These are phyloP conservation scores for Lumbricus terrestris DNA, from an alignment of 2,888 invertebrate genomes.

Conservation along the genomic window DNA sequence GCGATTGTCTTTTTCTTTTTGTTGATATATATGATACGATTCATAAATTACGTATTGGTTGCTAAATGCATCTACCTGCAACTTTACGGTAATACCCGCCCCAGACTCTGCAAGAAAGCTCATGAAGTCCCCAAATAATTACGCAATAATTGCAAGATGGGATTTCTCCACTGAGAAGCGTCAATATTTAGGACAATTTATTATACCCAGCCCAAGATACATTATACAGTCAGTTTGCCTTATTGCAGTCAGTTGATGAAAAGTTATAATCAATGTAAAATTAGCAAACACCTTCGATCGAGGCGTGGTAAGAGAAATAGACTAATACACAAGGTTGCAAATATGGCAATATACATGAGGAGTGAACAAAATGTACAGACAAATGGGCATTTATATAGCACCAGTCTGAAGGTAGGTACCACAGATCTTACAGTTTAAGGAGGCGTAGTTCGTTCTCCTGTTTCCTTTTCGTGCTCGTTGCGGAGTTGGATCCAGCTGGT, in stretches of 20 bases:
- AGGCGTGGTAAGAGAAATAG: not conserved
- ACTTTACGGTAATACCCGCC: no score
- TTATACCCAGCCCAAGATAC: no score
- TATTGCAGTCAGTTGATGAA: no score
- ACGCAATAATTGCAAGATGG: no score
- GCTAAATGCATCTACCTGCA: no score
- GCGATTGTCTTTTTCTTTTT: not conserved
- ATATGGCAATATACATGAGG: not conserved
- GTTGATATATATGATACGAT: no score
- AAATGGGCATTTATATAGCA: not conserved
- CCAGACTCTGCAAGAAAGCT: no score
- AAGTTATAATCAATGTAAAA: not conserved
- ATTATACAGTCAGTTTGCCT: no score
- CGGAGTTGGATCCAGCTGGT: constrained; percentile 54
- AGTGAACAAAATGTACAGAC: not conserved
- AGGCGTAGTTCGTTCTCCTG: constrained; percentile 36
- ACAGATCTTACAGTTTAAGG: constrained; percentile 53
- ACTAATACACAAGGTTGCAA: not conserved
- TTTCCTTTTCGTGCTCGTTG: constrained; percentile 15
- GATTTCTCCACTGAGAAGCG: no score
- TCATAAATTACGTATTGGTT: no score
- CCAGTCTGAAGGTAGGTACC: not conserved
- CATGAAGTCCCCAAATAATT: no score
- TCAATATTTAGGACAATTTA: no score
- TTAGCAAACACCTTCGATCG: not conserved